Evolutionary conservation across 2,888 invertebrate genomes (phyloP), one percentile per base, ranked within the genome.

Genomic region (Pecten maximus): DNA sequence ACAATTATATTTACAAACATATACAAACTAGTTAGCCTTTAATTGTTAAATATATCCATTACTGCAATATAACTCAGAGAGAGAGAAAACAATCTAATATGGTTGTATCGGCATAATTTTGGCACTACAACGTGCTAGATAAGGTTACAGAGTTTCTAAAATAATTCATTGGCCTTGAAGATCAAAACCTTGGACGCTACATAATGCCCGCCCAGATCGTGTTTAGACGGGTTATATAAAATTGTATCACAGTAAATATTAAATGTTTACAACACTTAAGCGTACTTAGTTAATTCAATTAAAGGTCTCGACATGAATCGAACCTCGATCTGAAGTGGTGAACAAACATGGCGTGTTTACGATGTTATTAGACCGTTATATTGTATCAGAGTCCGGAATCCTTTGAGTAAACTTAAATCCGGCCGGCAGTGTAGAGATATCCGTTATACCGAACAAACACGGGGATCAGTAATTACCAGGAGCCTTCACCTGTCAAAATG

Each of bases 231-330:
- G 74, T 74, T 74, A 74, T 16, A 35, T 74, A 35, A 35, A 74
- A 74, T 35, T 74, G 16, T 74, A 74, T 74, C 74, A 74, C 35
- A 74, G 74, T 74, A 28, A 74, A 74, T 74, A 74, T 74, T 74
- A 23, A 74, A 74, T 0, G 35, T 74, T 8, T 8, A 74, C 6
- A 28, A 35, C 74, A 74, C 74, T 74, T 74, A 10, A 74, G 35
- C 28, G n/a, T 35, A 74, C 74, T 35, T 35, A 8, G 74, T 74
- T 74, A 74, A 74, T 74, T 74, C 74, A 74, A 35, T 74, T 74
- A 35, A 74, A 8, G 15, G 4, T 35, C 74, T 74, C 28, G 28
- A 35, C 35, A 74, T 23, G 74, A 74, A 74, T 35, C 74, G 35
- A 74, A 35, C 74, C 35, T 15, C 35, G 74, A 35, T 23, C 74